These are phyloP conservation scores for Augochlora pura DNA, from an alignment of 1,140 invertebrate species.

Conservation along the genomic window DNA sequence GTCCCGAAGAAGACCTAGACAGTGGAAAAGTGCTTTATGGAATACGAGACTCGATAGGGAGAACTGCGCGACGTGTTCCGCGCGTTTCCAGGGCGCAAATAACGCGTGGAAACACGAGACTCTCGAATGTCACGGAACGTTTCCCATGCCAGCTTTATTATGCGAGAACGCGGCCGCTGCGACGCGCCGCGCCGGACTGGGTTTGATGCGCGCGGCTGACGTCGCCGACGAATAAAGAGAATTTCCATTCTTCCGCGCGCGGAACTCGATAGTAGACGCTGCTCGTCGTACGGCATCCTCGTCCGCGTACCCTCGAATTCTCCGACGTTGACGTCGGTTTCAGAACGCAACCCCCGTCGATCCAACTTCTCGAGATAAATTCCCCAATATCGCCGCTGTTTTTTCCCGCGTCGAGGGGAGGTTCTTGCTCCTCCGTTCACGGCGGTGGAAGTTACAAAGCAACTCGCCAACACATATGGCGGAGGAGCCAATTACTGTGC, in stretches of 20 bases:
- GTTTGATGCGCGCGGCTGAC: slow-evolving; percentile 19
- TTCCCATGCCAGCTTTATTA: slow-evolving; percentile 34
- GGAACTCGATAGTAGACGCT: slow-evolving; percentile 18
- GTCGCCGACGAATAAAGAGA: no score
- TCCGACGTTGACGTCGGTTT: background rate
- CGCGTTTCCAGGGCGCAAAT: slow-evolving; percentile 27
- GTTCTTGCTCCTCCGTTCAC: background rate
- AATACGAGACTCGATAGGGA: slow-evolving; percentile 27
- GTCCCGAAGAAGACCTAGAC: background rate
- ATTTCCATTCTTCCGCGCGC: slow-evolving; percentile 15
- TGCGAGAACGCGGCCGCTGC: slow-evolving; percentile 13
- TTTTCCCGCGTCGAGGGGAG: background rate
- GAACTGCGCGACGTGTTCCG: background rate
- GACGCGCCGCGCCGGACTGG: background rate
- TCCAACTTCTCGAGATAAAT: no score
- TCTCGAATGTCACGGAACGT: slow-evolving; percentile 27
- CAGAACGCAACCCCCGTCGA: no score
- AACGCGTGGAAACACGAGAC: slow-evolving; percentile 33
- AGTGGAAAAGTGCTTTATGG: slow-evolving; percentile 5
- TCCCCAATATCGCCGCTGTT: background rate
- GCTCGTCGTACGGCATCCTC: background rate
- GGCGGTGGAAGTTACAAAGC: background rate
- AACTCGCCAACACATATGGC: background rate
- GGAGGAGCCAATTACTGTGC: no score
- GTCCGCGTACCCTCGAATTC: background rate